Evolutionary conservation across 2,888 invertebrate species (phyloP).

Genomic region (Andricus curvator): DNA sequence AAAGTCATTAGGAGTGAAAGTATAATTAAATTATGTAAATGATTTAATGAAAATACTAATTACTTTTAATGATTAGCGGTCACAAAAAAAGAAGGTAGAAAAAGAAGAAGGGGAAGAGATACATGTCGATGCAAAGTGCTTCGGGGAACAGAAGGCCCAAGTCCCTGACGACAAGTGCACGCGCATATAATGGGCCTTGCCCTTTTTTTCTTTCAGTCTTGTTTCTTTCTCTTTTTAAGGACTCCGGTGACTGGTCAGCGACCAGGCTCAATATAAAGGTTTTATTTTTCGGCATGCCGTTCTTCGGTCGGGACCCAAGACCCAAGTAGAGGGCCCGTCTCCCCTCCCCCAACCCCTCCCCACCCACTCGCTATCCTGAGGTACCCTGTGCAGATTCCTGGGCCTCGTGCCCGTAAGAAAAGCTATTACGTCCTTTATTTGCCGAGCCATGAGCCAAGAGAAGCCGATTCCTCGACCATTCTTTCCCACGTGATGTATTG

Average conservation of each 20-base stretch:
- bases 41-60: constrained; percentile 24
- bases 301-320: constrained; percentile 10
- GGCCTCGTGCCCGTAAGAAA: constrained; percentile 40
- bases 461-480: constrained; percentile 29
- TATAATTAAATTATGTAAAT: constrained; percentile 29
- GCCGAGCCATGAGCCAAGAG: constrained; percentile 33
- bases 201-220: constrained; percentile 44
- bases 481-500: constrained; percentile 42
- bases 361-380: neutral
- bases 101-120: constrained; percentile 46
- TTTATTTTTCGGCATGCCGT: constrained; percentile 54
- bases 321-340: constrained; percentile 17
- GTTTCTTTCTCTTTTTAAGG: constrained; percentile 50
- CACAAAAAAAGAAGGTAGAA: constrained; percentile 43
- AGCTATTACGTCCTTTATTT: constrained; percentile 43
- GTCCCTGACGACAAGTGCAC: constrained; percentile 63
- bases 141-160: constrained; percentile 57
- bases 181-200: constrained; percentile 59
- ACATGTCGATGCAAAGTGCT: constrained; percentile 63
- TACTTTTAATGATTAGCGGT: constrained; percentile 40
- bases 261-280: constrained; percentile 59
- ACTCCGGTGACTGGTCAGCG: constrained; percentile 51
- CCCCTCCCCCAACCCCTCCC: neutral
- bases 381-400: constrained; percentile 33
- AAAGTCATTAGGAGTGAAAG: neutral